A percentile compares a stretch with the other conserved stretches of the same genome.
Conservation (phyloP, 2,797 vertebrate genomes). For the Hydrocynus forskahlii region DNA sequence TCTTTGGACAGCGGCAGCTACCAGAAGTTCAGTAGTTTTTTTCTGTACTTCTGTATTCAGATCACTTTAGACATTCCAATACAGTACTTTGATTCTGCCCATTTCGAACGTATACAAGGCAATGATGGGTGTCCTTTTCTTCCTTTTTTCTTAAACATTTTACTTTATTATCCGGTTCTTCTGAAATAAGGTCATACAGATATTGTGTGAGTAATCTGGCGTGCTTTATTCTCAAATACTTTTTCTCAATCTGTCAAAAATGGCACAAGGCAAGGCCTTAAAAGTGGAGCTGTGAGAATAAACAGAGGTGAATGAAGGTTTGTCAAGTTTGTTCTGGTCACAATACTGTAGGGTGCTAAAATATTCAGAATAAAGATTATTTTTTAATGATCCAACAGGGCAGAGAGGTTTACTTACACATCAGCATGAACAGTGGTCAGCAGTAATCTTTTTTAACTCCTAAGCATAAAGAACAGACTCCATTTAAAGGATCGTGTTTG, state of each 20-base stretch:
- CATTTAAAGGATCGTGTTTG: not conserved
- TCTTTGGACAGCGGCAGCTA: too few species aligned
- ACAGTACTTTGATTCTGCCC: too few species aligned
- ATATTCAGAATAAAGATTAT: not conserved
- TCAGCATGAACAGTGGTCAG: not conserved
- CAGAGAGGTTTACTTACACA: not conserved
- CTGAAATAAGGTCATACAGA: conserved; percentile 52
- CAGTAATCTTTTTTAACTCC: conserved; percentile 9
- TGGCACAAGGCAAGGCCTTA: not conserved
- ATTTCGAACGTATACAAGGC: too few species aligned
- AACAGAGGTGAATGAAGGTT: not conserved
- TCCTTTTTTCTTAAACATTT: not conserved
- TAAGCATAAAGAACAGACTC: conserved; percentile 10
- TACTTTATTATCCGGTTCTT: conserved; percentile 13
- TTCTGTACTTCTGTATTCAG: too few species aligned
- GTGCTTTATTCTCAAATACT: conserved; percentile 43
- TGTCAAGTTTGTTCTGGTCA: not conserved
- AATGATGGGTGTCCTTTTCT: too few species aligned
- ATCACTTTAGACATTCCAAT: too few species aligned
- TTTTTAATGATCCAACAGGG: not conserved
- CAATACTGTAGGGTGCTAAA: not conserved
- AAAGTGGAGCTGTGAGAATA: conserved; percentile 2
- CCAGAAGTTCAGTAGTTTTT: too few species aligned
- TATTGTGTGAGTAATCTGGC: conserved; percentile 51
- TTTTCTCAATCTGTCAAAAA: conserved; percentile 25